Evolutionary conservation across 2,888 invertebrate genomes (phyloP).

Genomic region (Melieria picta): DNA sequence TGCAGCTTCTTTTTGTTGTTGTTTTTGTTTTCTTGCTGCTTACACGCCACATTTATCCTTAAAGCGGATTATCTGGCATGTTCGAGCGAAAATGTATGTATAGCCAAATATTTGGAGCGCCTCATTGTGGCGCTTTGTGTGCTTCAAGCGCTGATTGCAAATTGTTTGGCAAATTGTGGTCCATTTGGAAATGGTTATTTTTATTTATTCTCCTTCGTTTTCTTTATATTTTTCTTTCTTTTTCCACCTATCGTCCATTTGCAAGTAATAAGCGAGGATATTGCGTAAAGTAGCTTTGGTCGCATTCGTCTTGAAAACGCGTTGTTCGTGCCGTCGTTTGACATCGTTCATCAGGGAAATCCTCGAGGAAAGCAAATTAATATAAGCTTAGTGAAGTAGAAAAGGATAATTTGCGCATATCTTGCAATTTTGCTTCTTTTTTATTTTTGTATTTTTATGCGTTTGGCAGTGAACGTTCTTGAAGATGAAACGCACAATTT

Average conservation of each 20-base stretch:
- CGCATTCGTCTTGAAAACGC: conserved; percentile 1
- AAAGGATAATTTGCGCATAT: conserved; percentile 15
- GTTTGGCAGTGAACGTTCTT: not conserved
- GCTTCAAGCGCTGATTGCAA: conserved; percentile 18
- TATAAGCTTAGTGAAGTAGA: conserved; percentile 28
- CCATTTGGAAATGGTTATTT: conserved; percentile 13
- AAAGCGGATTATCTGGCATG: conserved; percentile 26
- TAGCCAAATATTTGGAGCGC: no score
- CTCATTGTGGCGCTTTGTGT: no score
- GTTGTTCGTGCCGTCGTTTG: conserved; percentile 17
- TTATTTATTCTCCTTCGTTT: not conserved
- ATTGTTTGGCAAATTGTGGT: conserved; percentile 31
- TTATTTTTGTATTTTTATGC: not conserved
- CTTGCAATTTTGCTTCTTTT: no score
- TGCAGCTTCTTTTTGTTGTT: not conserved
- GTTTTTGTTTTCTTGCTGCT: not conserved
- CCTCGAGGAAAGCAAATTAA: conserved; percentile 31
- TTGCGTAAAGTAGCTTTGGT: not conserved
- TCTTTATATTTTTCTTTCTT: conserved; percentile 1
- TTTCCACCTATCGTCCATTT: not conserved
- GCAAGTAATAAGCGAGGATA: conserved; percentile 20
- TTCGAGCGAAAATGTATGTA: conserved; percentile 4
- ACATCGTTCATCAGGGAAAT: conserved; percentile 19
- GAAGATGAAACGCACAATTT: no score
- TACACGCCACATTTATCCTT: conserved; percentile 8